These are phyloP conservation scores for Solea solea DNA, from an alignment of 2,113 vertebrate species.

Conservation along the genomic window DNA sequence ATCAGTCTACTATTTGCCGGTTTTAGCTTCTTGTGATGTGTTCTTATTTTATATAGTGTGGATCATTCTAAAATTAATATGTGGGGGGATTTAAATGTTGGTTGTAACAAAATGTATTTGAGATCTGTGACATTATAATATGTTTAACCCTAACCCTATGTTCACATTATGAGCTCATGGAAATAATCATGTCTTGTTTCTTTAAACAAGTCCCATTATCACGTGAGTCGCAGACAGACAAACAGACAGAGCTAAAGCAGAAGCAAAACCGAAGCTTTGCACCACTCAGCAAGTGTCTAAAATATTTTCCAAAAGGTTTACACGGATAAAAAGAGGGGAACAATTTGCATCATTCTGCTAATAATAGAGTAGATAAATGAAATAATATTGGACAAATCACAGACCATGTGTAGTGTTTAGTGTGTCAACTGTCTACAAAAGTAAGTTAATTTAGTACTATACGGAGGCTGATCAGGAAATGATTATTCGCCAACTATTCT, in stretches of 20 bases:
- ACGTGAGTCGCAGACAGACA: slow-evolving; percentile 46
- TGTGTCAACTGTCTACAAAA: neutral
- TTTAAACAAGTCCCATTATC: slow-evolving; percentile 11
- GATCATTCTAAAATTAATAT: neutral
- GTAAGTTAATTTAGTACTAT: neutral
- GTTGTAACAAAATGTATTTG: too few species aligned
- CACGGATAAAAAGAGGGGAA: neutral
- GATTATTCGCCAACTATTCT: too few species aligned
- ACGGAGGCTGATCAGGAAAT: neutral
- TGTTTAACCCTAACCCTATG: too few species aligned
- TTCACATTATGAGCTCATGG: too few species aligned
- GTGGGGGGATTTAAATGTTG: neutral
- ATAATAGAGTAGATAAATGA: neutral
- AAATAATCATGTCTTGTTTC: neutral
- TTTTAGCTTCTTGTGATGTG: too few species aligned
- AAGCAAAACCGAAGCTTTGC: slow-evolving; percentile 70
- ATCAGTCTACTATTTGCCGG: too few species aligned
- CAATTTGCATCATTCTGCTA: neutral
- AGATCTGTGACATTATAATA: neutral
- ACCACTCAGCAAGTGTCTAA: slow-evolving; percentile 18
- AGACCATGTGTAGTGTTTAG: too few species aligned
- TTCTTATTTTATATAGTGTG: too few species aligned
- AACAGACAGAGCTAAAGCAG: slow-evolving; percentile 68
- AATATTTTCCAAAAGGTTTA: neutral
- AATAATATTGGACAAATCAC: neutral